Percentiles rank a stretch among this genome's conserved stretches.
phyloP scores from a whole-genome alignment of 2,113 vertebrate genomes.

The Rutilus rutilus region DNA sequence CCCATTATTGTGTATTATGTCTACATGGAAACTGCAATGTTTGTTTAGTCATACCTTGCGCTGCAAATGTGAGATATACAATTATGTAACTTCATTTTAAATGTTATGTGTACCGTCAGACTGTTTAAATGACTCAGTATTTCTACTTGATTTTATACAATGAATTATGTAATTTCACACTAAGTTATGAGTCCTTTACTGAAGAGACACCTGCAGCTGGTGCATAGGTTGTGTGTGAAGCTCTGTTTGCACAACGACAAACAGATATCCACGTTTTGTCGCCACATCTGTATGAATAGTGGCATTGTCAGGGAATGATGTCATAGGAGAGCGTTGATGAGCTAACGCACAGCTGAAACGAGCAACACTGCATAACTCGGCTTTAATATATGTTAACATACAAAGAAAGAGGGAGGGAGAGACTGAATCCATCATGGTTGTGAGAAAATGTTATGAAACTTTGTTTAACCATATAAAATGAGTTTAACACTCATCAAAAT shows the following conservation, averaged over 20 bases:
- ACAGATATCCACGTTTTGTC: constrained; percentile 89
- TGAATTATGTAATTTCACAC: neutral
- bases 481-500: neutral
- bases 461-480: neutral
- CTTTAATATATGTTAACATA: constrained; percentile 27
- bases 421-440: neutral
- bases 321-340: constrained; percentile 90
- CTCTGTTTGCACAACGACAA: constrained; percentile 59
- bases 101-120: neutral
- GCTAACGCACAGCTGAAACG: constrained; percentile 92
- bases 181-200: neutral
- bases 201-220: constrained; percentile 46
- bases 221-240: constrained; percentile 24
- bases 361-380: constrained; percentile 3
- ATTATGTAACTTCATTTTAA: constrained; percentile 7
- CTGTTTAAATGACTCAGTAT: neutral
- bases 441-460: neutral
- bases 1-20: neutral
- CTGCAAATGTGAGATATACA: neutral
- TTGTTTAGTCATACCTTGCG: neutral
- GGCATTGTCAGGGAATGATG: constrained; percentile 94
- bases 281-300: constrained; percentile 93
- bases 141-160: neutral
- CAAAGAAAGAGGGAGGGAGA: neutral
- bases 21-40: neutral